Percentiles rank a stretch among this genome's conserved stretches.
These are phyloP conservation scores for Trochalopteron elliotii DNA, from an alignment of 2,113 vertebrate species.

Conservation along the genomic window DNA sequence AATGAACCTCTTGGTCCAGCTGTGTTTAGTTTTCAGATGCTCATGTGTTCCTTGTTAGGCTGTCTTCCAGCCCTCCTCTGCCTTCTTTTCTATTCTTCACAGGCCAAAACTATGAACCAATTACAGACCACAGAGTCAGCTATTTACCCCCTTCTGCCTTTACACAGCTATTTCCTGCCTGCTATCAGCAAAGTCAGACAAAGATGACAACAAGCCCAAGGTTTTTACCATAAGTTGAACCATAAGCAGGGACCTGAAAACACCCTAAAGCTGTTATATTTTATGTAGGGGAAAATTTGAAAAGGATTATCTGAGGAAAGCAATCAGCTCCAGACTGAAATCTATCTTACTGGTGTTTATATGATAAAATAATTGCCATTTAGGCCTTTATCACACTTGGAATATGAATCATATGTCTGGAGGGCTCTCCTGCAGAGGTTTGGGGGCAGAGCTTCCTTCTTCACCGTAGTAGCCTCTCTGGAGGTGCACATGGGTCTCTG, in stretches of 20 bases:
- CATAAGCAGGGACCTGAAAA: slow-evolving; percentile 48
- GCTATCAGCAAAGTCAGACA: slow-evolving; percentile 70
- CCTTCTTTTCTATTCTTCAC: slow-evolving; percentile 68
- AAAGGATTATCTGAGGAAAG: slow-evolving; percentile 63
- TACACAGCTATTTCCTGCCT: slow-evolving; percentile 78
- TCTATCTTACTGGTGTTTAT: slow-evolving; percentile 68
- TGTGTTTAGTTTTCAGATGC: slow-evolving; percentile 76
- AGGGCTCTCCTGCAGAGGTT: slow-evolving; percentile 59
- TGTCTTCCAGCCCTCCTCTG: slow-evolving; percentile 61
- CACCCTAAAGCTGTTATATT: slow-evolving; percentile 63
- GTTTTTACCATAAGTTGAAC: slow-evolving; percentile 65
- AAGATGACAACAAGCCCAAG: slow-evolving; percentile 63
- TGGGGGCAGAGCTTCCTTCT: slow-evolving; percentile 53
- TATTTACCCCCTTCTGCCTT: slow-evolving; percentile 69
- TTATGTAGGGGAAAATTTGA: slow-evolving; percentile 65
- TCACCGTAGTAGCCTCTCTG: slow-evolving; percentile 50
- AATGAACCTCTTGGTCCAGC: slow-evolving; percentile 45
- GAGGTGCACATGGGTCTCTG: slow-evolving; percentile 55
- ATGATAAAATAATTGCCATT: slow-evolving; percentile 73
- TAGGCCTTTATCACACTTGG: slow-evolving; percentile 68
- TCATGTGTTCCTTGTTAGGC: slow-evolving; percentile 79
- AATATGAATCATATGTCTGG: slow-evolving; percentile 71
- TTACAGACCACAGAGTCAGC: slow-evolving; percentile 75
- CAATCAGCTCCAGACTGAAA: slow-evolving; percentile 62
- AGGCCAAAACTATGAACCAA: slow-evolving; percentile 77